Conservation (phyloP, 2,797 vertebrate species). For the Semaprochilodus insignis region DNA sequence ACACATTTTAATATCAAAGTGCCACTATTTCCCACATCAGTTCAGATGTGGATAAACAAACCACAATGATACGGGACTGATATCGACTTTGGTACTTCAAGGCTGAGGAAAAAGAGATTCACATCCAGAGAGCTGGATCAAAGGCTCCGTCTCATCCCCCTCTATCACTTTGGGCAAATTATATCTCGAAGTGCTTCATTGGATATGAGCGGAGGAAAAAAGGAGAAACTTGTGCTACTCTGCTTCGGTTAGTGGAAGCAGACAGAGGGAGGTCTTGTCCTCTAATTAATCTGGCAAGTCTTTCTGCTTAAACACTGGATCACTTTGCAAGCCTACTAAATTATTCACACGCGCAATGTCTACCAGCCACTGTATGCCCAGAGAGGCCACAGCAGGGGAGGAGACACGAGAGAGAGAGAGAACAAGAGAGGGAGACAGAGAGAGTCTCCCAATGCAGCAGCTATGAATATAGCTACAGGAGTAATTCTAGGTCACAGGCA, state of each 20-base stretch:
- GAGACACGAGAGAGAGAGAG: slow-evolving; percentile 18
- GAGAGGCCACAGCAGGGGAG: slow-evolving; percentile 45
- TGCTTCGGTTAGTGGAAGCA: slow-evolving; percentile 16
- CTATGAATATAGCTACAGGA: slow-evolving; percentile 10
- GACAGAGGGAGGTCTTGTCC: slow-evolving; percentile 69
- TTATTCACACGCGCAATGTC: slow-evolving; percentile 72
- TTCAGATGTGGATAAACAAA: slow-evolving; percentile 41
- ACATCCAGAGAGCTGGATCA: slow-evolving; percentile 9
- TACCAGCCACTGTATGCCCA: slow-evolving; percentile 50
- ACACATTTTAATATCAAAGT: slow-evolving; percentile 33
- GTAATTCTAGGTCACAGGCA: slow-evolving; percentile 22
- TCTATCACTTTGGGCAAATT: slow-evolving; percentile 30
- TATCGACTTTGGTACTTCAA: slow-evolving; percentile 16
- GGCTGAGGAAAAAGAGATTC: slow-evolving; percentile 14
- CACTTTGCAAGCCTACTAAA: slow-evolving; percentile 75
- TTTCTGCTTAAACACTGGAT: slow-evolving; percentile 74
- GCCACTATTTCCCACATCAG: slow-evolving; percentile 21
- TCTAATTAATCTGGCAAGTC: slow-evolving; percentile 79
- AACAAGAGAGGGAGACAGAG: slow-evolving; percentile 16
- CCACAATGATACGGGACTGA: slow-evolving; percentile 15
- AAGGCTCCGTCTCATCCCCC: slow-evolving; percentile 6
- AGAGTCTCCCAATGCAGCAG: slow-evolving; percentile 51
- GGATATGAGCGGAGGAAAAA: slow-evolving; percentile 8
- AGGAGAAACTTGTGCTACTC: slow-evolving; percentile 30
- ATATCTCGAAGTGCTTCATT: background rate